Percentiles rank a stretch among this genome's conserved stretches.
phyloP scores from a whole-genome alignment of 2,113 vertebrate genomes.

The Psittacara wagleri region DNA sequence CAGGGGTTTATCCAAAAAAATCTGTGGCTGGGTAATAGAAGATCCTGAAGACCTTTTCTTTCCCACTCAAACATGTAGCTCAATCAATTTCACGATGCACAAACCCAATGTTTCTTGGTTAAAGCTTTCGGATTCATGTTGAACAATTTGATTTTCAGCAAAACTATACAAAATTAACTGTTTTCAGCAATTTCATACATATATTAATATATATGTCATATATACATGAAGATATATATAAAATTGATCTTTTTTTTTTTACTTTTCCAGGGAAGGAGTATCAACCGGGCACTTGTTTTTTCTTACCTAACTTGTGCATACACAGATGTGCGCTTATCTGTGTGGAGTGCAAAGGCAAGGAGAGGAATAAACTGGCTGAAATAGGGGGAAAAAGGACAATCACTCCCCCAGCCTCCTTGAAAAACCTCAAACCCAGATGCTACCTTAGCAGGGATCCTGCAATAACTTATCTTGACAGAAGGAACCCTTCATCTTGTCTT shows the following conservation, averaged over 20 bases:
- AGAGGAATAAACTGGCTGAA: background rate
- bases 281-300: background rate
- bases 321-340: background rate
- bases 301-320: background rate
- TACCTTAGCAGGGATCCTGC: background rate
- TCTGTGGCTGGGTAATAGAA: background rate
- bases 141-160: background rate
- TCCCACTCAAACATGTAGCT: background rate
- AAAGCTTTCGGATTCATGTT: constrained; percentile 7
- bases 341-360: constrained; percentile 28
- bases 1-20: background rate
- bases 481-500: background rate
- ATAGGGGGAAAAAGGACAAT: background rate
- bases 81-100: background rate
- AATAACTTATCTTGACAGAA: background rate
- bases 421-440: background rate
- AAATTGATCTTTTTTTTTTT: background rate
- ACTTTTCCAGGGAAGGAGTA: background rate
- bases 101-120: background rate
- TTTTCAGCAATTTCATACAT: background rate
- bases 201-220: background rate
- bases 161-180: background rate
- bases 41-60: background rate
- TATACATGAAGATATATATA: background rate
- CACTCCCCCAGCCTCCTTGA: background rate